These are phyloP conservation scores for Trisateles emortualis DNA, from an alignment of 2,888 invertebrate species.

Conservation along the genomic window DNA sequence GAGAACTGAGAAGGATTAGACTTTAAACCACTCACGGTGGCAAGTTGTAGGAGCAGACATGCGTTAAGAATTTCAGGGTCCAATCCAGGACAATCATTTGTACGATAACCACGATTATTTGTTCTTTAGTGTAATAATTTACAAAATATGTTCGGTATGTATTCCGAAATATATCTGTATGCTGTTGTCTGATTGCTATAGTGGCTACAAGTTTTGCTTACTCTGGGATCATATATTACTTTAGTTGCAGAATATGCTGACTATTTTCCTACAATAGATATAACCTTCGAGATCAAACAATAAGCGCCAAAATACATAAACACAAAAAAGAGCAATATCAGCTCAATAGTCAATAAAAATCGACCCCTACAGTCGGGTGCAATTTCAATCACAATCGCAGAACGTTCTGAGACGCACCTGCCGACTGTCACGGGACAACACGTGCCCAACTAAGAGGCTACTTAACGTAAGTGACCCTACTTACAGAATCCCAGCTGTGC, in stretches of 20 bases:
- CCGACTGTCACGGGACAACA: constrained; percentile 70
- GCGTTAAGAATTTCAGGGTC: too few relatives aligned
- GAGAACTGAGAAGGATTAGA: too few relatives aligned
- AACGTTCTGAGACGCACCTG: constrained; percentile 73
- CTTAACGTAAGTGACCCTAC: constrained; percentile 85
- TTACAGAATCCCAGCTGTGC: constrained; percentile 66
- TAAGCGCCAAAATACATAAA: constrained; percentile 22
- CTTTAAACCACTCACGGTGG: too few relatives aligned
- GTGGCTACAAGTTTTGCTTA: too few relatives aligned
- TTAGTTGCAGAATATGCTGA: background rate
- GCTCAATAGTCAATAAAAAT: constrained; percentile 65
- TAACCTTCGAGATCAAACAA: constrained; percentile 2
- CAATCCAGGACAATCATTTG: too few relatives aligned
- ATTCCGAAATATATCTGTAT: too few relatives aligned
- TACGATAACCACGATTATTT: too few relatives aligned
- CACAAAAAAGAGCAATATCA: constrained; percentile 55
- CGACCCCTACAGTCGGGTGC: constrained; percentile 66
- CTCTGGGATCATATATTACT: too few relatives aligned
- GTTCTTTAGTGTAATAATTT: too few relatives aligned
- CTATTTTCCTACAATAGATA: background rate
- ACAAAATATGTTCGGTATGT: too few relatives aligned
- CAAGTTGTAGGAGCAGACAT: too few relatives aligned
- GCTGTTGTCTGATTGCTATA: too few relatives aligned
- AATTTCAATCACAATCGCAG: constrained; percentile 80
- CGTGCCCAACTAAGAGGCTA: constrained; percentile 82